Evolutionary conservation across 2,797 vertebrate species (phyloP), one percentile per base, ranked within the genome.

Genomic region (Monodelphis domestica): DNA sequence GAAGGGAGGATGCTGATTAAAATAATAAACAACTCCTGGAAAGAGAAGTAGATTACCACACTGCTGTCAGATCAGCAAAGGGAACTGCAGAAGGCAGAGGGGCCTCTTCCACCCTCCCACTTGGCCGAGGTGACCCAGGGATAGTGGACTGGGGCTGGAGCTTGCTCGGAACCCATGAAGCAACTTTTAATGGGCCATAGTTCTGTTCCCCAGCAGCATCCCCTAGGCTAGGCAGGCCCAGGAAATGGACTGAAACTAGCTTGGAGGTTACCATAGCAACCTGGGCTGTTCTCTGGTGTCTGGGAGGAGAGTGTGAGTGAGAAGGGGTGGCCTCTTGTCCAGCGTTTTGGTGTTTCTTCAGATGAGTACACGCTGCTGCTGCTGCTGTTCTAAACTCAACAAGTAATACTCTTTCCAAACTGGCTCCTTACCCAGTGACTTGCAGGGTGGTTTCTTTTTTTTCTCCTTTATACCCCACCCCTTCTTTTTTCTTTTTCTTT

Each of bases 1-100:
- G 98, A 98, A 98, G 98, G 98, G 99, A 99, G 99, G 99, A 99
- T 99, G 98, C 99, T 98, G 99, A 99, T 99, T 99, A 99, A 99
- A 99, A 99, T 99, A 99, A 99, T 99, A 99, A 99, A 99, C 99
- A 99, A 99, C 99, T 98, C 98, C 98, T 89, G 97, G 98, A 97
- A 98, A 97, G 97, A 97, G 96, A 95, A 93, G 97, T 98, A 91
- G 96, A 98, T 98, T 97, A 97, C 97, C 38, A 38, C 94, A 59
- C 54, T 30, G 89, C 97, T 97, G 97, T 98, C 97, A 97, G 97
- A 96, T 91, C 92, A 90, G 94, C 33, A 59, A 5, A 95, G 91
- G 92, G 55, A 97, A 96, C 93, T 53, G 55, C 90, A 0, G 87
- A 93, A 95, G 94, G 96, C 51, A 91, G 70, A 97, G 93, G 91